Base-by-base conservation (phyloP, 2,888 invertebrate genomes). In the Tridacna crocea region DNA sequence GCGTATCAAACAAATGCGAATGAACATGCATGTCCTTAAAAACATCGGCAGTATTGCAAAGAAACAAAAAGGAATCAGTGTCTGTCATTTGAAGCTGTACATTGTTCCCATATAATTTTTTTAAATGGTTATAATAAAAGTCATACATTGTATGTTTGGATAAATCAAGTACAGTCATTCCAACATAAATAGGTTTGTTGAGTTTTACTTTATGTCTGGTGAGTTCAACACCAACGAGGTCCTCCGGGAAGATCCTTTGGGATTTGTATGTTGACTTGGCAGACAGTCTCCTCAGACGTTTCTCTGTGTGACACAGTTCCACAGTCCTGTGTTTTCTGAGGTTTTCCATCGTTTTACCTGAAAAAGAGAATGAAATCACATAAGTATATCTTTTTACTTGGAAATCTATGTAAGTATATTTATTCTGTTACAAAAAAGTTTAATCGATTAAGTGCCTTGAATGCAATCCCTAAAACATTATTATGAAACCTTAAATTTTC, bases 121-220 rank as follows among this genome's bases (percentile, higher is more conserved):
- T 92, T 73, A 94, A 84, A 61, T 89, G 91, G 76, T 91, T 88
- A 76, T 93, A 94, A 75, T 83, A 79, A 63, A 94, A 94, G 60
- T 93, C 90, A 83, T 94, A 94, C 88, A 95, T 92, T 19, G 90
- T 83, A 10, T n/a, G n/a, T 90, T 95, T 95, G 0, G 92, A 93
- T 51, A 95, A 48, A 75, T 95, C 94, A 72, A 95, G 87, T 73
- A 95, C 91, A 46, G 60, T 75, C 81, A 81, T 81, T 11, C 81
- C 77, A 58, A 76, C 22, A 61, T 75, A 81, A 48, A 22, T 70
- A 22, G 77, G 74, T 70, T 81, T 81, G 36, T 47, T 74, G 15
- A 81, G 61, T 60, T 77, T 51, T 12, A 81, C 77, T 63, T 81
- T 77, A 15, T 47, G 10, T 15, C 24, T 66, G 0, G 48, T 3